Evolutionary conservation across 2,113 vertebrate genomes (phyloP).

Genomic region (Eretmochelys imbricata): DNA sequence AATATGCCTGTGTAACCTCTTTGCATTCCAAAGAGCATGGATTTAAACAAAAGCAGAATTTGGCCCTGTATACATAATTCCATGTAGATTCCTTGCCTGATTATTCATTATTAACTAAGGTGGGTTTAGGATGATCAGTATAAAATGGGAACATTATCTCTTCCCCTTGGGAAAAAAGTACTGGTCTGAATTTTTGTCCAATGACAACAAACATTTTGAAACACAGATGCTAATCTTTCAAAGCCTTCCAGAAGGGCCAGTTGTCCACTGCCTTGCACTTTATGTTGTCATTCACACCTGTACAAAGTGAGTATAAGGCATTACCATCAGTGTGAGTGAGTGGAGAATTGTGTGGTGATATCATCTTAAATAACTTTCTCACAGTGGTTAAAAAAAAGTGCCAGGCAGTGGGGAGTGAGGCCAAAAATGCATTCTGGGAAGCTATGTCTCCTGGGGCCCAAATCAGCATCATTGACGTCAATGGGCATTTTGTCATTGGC

Average conservation of each 20-base stretch:
- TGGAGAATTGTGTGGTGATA: not conserved
- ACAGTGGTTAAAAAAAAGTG: not conserved
- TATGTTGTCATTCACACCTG: not conserved
- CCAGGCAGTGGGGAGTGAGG: accelerated
- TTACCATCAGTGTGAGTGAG: accelerated
- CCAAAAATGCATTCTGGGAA: not conserved
- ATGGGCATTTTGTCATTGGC: accelerated
- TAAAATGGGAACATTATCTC: not conserved
- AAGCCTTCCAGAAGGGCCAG: not conserved
- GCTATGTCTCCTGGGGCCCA: not conserved
- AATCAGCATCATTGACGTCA: not conserved
- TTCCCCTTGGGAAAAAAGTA: not conserved
- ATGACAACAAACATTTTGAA: not conserved
- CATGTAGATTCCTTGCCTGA: not conserved
- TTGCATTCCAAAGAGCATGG: not conserved
- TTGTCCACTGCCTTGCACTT: not conserved
- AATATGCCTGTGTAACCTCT: not conserved
- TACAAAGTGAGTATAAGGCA: not conserved
- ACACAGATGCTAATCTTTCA: not conserved
- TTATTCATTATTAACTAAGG: not conserved
- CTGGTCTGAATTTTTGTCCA: not conserved
- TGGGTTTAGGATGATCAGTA: not conserved
- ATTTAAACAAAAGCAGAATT: not conserved
- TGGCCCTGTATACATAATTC: accelerated
- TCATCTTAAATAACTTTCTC: not conserved